Conservation (phyloP, 2,888 invertebrate species). For the Platycheirus rosarum region DNA sequence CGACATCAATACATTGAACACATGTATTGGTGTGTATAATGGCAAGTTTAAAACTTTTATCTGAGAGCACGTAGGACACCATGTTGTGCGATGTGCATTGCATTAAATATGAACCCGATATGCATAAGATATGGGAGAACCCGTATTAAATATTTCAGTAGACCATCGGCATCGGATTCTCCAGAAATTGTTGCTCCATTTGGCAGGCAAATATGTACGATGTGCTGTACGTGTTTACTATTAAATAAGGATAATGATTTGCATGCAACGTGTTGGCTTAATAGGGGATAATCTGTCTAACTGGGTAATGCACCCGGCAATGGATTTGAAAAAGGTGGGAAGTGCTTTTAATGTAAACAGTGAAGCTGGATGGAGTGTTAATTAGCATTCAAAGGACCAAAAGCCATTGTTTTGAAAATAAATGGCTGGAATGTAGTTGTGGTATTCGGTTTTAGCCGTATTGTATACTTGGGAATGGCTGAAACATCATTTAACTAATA, state of each 20-base stretch:
- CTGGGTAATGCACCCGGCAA: not conserved
- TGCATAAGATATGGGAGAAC: slow-evolving; percentile 1
- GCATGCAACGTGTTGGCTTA: not conserved
- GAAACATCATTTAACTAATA: too few relatives aligned
- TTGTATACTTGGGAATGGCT: too few relatives aligned
- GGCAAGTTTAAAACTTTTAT: slow-evolving; percentile 28
- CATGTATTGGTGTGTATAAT: not conserved
- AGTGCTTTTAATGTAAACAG: not conserved
- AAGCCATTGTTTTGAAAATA: not conserved
- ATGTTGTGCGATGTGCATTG: not conserved
- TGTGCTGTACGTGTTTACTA: slow-evolving; percentile 37
- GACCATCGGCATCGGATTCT: slow-evolving; percentile 2
- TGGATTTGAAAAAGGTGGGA: not conserved
- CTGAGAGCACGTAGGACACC: slow-evolving; percentile 17
- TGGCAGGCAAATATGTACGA: slow-evolving; percentile 13
- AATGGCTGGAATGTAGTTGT: not conserved
- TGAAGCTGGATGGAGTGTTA: not conserved
- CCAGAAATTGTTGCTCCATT: slow-evolving; percentile 24
- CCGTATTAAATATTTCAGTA: slow-evolving; percentile 38
- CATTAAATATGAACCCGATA: slow-evolving; percentile 30
- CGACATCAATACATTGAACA: not conserved
- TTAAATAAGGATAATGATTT: slow-evolving; percentile 15
- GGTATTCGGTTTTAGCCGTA: too few relatives aligned
- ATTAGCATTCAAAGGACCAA: not conserved
- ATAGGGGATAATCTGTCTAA: slow-evolving; percentile 5